Evolutionary conservation across 2,797 vertebrate genomes (phyloP), one percentile per base, ranked within the genome.

Genomic region (Danio aesculapii): DNA sequence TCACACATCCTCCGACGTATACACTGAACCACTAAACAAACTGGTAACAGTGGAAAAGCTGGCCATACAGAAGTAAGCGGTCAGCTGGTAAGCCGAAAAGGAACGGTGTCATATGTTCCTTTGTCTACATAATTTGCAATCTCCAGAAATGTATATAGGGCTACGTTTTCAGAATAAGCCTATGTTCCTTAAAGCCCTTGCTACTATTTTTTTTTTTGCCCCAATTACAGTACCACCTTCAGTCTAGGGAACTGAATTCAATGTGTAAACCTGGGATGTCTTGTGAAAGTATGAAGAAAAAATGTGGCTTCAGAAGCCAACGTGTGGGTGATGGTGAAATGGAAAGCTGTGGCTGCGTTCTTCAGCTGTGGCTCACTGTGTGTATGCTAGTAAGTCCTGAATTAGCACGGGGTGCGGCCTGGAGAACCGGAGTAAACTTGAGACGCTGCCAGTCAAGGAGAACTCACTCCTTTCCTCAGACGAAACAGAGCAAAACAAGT

Each of bases 361-460:
- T 81, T 71, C 77, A 78, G 50, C 77, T 87, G 81, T 83, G 88
- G 87, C 85, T 86, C 80, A 21, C 75, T 81, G 81, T 89, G 82
- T 89, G 89, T 81, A 88, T 86, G 87, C 89, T 88, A 86, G 80
- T 72, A 49, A 88, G 79, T 89, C 91, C 89, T 86, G 84, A 91
- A 88, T 92, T 91, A 86, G 86, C 75, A 43, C 44, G 49, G 80
- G 83, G 79, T 16, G 77, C 66, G 85, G 70, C 17, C 76, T 77
- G 66, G 79, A 58, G 58, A 50, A n/a, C 50, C 43, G 59, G 30
- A 8, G 17, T 16, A 21, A 44, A 79, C 58, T 81, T 62, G 63
- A 71, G 72, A 68, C 55, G 17, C 61, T 70, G 85, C 77, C 85
- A 73, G 83, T 43, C 13, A 44, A 63, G 81, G 70, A 84, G 81